phyloP scores from a whole-genome alignment of 1,140 invertebrate genomes.

The Orius laevigatus region DNA sequence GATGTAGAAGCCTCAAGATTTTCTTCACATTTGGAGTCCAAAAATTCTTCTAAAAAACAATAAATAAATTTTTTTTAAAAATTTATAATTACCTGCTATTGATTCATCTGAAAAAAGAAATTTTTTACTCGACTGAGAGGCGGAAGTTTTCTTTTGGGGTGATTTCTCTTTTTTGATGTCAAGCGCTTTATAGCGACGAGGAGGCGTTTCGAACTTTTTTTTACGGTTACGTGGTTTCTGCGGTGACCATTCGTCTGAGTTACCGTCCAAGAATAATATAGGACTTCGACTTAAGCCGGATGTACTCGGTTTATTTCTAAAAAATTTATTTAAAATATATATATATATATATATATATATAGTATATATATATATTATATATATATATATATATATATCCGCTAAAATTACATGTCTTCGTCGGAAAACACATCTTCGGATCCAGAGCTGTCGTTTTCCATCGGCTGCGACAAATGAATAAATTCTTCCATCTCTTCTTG shows the following conservation, averaged over 20 bases:
- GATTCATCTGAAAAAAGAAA: too few relatives aligned
- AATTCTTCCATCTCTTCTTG: not conserved
- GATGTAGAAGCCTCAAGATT: too few relatives aligned
- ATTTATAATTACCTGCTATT: too few relatives aligned
- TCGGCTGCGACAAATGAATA: not conserved
- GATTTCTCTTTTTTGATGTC: conserved; percentile 14
- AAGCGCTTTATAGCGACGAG: conserved; percentile 13
- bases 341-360: not conserved
- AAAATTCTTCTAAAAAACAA: too few relatives aligned
- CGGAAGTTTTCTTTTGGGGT: not conserved
- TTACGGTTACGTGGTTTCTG: not conserved
- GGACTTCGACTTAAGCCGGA: not conserved
- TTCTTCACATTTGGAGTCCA: too few relatives aligned
- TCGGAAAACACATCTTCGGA: not conserved
- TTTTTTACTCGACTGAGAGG: not conserved
- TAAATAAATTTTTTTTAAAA: too few relatives aligned
- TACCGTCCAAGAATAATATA: conserved; percentile 9
- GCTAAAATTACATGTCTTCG: not conserved
- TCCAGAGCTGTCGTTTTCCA: too few relatives aligned
- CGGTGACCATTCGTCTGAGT: conserved; percentile 4
- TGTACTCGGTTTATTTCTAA: not conserved
- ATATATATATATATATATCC: not conserved
- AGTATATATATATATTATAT: too few relatives aligned
- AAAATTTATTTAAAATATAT: not conserved
- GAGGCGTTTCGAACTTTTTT: conserved; percentile 1